These are phyloP conservation scores for Embidobia sp. DNA, from an alignment of 2,888 invertebrate genomes.

Conservation along the genomic window DNA sequence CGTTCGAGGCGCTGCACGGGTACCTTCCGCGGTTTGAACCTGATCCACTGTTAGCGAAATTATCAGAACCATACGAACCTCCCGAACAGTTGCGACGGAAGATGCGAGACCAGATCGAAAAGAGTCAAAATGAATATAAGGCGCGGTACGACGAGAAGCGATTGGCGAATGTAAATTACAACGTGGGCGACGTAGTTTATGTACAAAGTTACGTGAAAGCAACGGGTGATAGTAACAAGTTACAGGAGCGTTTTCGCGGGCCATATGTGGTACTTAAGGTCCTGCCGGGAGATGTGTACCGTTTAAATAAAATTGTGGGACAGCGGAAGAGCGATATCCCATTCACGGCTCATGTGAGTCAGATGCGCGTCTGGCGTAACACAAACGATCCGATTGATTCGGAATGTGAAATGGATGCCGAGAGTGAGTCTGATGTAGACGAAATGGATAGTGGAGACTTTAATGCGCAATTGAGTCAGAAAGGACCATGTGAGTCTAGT, in stretches of 20 bases:
- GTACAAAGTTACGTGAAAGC: neutral
- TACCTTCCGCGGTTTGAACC: neutral
- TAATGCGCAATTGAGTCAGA: no score
- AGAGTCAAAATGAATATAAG: constrained; percentile 32
- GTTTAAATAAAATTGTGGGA: neutral
- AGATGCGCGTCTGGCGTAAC: constrained; percentile 2
- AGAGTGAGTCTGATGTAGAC: neutral
- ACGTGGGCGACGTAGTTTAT: constrained; percentile 5
- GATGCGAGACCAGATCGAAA: constrained; percentile 3
- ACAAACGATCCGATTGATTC: neutral
- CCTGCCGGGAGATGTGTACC: neutral
- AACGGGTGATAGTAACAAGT: constrained; percentile 62
- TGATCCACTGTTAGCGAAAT: neutral
- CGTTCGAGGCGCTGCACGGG: neutral
- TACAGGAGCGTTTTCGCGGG: constrained; percentile 44
- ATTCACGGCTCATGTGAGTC: constrained; percentile 6
- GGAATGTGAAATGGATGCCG: no score
- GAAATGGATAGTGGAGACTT: no score
- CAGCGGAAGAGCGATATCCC: neutral
- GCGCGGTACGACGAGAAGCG: neutral
- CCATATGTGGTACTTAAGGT: neutral
- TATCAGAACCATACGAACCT: neutral
- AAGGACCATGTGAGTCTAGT: no score
- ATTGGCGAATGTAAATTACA: neutral
- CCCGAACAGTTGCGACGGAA: neutral